Evolutionary conservation across 2,113 vertebrate species (phyloP).

Genomic region (Struthidea cinerea): DNA sequence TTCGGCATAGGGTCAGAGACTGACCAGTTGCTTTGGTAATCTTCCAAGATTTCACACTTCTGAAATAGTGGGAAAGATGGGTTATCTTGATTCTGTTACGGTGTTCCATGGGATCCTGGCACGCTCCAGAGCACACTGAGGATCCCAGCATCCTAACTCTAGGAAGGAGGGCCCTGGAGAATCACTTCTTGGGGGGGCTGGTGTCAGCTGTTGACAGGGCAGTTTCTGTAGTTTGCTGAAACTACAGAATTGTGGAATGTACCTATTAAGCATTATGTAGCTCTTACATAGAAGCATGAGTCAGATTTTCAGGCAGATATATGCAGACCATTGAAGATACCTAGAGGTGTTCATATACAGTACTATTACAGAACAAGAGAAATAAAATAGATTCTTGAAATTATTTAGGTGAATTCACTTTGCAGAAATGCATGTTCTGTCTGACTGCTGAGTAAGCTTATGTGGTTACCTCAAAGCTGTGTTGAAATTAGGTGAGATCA

Average conservation of each 20-base stretch:
- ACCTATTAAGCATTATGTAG: background rate
- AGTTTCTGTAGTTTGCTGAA: background rate
- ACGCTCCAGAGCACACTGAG: background rate
- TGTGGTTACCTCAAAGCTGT: background rate
- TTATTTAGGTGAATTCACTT: background rate
- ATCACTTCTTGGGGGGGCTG: background rate
- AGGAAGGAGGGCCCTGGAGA: background rate
- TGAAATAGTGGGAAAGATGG: background rate
- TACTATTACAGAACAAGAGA: background rate
- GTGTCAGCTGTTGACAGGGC: background rate
- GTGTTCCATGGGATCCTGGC: background rate
- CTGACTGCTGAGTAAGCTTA: background rate
- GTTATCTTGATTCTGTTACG: background rate
- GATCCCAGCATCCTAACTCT: background rate
- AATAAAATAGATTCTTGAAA: background rate
- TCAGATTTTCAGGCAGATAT: background rate
- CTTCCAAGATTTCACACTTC: background rate
- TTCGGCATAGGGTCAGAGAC: background rate
- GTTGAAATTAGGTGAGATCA: background rate
- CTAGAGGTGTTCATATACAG: background rate
- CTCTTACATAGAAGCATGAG: background rate
- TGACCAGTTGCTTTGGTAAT: background rate
- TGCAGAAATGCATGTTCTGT: background rate
- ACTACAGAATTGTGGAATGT: background rate
- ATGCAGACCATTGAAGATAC: background rate